Percentiles rank a stretch among this genome's conserved stretches.
These are phyloP conservation scores for Orthonevra nobilis DNA, from an alignment of 2,888 invertebrate species.

Conservation along the genomic window DNA sequence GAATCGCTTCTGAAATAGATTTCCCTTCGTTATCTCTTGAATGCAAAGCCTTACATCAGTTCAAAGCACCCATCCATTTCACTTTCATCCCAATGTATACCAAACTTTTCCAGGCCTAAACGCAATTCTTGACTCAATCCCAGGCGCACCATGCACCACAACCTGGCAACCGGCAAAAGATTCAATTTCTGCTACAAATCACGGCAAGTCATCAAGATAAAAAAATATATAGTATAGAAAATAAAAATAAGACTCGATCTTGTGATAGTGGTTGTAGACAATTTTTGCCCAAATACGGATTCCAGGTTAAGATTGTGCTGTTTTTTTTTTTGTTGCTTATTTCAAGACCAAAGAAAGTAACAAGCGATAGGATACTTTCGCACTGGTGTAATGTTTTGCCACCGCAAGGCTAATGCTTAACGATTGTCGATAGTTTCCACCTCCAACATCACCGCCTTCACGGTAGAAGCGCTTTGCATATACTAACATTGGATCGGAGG, in stretches of 20 bases:
- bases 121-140: conserved; percentile 59
- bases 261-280: conserved; percentile 54
- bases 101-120: conserved; percentile 32
- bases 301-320: conserved; percentile 56
- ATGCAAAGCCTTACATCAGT: conserved; percentile 12
- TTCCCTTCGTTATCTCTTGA: conserved; percentile 51
- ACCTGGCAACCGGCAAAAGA: conserved; percentile 47
- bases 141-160: too few species aligned
- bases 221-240: conserved; percentile 2
- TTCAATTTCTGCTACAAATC: conserved; percentile 70
- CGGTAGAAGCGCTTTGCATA: conserved; percentile 49
- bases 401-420: conserved; percentile 68
- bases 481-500: conserved; percentile 7
- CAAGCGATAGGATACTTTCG: conserved; percentile 67
- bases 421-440: conserved; percentile 56
- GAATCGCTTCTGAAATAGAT: conserved; percentile 27
- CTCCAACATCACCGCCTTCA: conserved; percentile 54
- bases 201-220: conserved; percentile 62
- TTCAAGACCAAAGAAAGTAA: conserved; percentile 70
- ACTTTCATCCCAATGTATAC: conserved; percentile 63
- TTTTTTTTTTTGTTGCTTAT: conserved; percentile 15
- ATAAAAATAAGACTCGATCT: conserved; percentile 11
- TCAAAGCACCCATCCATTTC: conserved; percentile 36
- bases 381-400: conserved; percentile 46
- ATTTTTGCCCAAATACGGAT: conserved; percentile 70